A percentile compares a stretch with the other conserved stretches of the same genome.
These are phyloP conservation scores for Gallinago jamesoni DNA, from an alignment of 2,113 vertebrate species.

Conservation along the genomic window DNA sequence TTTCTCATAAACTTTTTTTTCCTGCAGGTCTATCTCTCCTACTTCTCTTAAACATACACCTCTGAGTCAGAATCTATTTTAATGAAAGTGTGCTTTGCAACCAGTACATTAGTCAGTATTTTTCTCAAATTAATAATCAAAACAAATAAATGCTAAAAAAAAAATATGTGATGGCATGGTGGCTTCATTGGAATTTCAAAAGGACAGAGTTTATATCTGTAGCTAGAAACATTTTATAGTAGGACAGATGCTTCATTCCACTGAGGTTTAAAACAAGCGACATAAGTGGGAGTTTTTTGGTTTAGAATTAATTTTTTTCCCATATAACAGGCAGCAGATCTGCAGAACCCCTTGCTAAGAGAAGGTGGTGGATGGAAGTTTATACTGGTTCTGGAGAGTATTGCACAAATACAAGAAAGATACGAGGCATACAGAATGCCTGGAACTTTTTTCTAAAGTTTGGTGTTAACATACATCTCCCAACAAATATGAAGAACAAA, in stretches of 20 bases:
- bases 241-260: neutral
- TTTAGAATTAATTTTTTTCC: neutral
- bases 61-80: neutral
- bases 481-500: neutral
- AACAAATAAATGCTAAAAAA: neutral
- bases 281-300: neutral
- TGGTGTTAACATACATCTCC: fast-evolving
- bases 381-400: neutral
- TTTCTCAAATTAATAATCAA: neutral
- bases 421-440: fast-evolving
- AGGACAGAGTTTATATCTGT: neutral
- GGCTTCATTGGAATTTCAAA: neutral
- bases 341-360: neutral
- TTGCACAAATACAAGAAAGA: neutral
- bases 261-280: neutral
- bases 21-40: neutral
- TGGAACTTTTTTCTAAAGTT: neutral
- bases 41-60: neutral
- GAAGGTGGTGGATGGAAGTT: neutral
- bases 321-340: neutral
- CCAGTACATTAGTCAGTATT: neutral
- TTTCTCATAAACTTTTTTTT: neutral
- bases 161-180: neutral
- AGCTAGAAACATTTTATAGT: neutral
- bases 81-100: fast-evolving